Evolutionary conservation across 2,888 invertebrate species (phyloP).

Genomic region (Erebia epiphron): DNA sequence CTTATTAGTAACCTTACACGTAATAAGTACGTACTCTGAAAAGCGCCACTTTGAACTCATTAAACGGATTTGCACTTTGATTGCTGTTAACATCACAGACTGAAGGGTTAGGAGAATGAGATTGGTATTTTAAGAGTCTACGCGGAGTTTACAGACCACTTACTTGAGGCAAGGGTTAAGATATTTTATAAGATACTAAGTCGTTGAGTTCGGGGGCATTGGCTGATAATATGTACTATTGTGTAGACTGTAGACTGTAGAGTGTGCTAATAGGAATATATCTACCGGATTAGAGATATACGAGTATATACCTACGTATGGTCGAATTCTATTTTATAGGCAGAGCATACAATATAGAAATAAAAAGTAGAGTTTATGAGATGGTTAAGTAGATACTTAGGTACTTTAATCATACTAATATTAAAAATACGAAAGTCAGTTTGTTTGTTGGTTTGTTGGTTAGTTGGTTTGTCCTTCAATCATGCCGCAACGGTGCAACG

Average conservation of each 20-base stretch:
- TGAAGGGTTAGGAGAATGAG: neutral
- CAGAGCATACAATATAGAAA: too few species aligned
- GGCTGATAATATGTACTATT: neutral
- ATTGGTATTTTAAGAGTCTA: neutral
- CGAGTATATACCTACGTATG: too few species aligned
- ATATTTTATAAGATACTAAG: neutral
- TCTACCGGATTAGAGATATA: neutral
- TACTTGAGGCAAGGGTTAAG: neutral
- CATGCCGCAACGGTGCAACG: too few species aligned
- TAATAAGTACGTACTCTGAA: neutral
- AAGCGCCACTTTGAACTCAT: neutral
- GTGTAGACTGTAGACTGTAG: neutral
- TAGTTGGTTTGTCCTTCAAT: too few species aligned
- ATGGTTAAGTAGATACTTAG: too few species aligned
- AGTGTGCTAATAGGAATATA: neutral
- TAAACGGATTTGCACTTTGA: slow-evolving; percentile 6
- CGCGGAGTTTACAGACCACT: neutral
- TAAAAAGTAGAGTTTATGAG: too few species aligned
- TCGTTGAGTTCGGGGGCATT: neutral
- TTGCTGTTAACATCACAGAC: neutral
- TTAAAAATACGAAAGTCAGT: too few species aligned
- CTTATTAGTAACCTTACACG: too few species aligned
- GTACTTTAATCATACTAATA: too few species aligned
- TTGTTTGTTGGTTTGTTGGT: too few species aligned
- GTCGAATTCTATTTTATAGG: too few species aligned